Evolutionary conservation across 2,113 vertebrate species (phyloP), one percentile per base, ranked within the genome.

Genomic region (Brachyhypopomus gauderio): DNA sequence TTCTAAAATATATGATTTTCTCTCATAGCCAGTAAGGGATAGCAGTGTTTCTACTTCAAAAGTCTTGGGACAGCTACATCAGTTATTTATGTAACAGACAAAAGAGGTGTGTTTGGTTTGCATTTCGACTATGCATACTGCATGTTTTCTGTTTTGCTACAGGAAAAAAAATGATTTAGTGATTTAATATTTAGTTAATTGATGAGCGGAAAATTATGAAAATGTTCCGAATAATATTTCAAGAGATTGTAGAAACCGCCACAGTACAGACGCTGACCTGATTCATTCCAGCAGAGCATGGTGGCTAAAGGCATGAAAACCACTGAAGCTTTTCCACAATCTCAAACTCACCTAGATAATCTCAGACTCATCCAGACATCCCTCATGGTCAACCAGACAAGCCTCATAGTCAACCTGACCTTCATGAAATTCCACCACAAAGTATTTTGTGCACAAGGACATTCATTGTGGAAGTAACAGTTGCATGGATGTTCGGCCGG

Each of bases 271-370:
- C 27, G 5, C 64, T n/a, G 22, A 60, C 14, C n/a, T 16, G 30
- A 45, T 6, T 45, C 45, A 60, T 72, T 60, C n/a, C 20, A 3
- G 25, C 34, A 8, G 20, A 64, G 12, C 19, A 36, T 64, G 20
- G 58, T 55, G 23, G 63, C 69, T 23, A 64, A 25, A 80, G 14
- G 36, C 20, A 38, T 80, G 78, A 80, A 73, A 48, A 34, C 34
- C 22, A 25, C 75, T 83, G 82, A 83, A 84, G 66, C 64, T 36
- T 82, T 74, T 77, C 64, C 82, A 84, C 75, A 55, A 71, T 66
- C 59, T 17, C 5, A 4, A 3, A 30, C 30, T 30, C 30, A 30
- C 30, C 30, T 3, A 30, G 30, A 30, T 30, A 2, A 30, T 30
- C 30, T 30, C 30, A 30, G 30, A 30, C 30, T 69, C 55, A 38